These are phyloP conservation scores for Drosophila setifemur DNA, from an alignment of 1,140 invertebrate species.

Conservation along the genomic window DNA sequence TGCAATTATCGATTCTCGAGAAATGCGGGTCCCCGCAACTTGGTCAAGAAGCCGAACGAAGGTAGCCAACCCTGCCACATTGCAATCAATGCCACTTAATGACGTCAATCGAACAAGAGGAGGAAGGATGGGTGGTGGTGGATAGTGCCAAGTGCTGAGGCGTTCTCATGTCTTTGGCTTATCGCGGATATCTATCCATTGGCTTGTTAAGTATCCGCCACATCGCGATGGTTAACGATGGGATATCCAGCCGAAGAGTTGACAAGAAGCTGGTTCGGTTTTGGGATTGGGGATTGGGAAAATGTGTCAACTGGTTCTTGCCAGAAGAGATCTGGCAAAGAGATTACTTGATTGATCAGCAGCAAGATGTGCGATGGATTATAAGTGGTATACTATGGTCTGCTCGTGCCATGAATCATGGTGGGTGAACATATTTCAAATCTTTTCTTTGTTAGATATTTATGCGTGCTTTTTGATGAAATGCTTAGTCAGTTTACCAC, in stretches of 20 bases:
- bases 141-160: conserved; percentile 8
- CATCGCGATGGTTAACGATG: neutral
- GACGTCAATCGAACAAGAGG: conserved; percentile 36
- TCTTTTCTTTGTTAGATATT: neutral
- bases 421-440: neutral
- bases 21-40: conserved; percentile 35
- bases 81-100: conserved; percentile 62
- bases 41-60: neutral
- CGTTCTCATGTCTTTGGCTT: neutral
- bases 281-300: conserved; percentile 17
- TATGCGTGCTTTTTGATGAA: neutral
- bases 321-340: conserved; percentile 6
- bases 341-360: conserved; percentile 40
- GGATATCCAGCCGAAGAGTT: neutral
- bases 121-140: neutral
- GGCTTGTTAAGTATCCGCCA: conserved; percentile 6
- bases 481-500: neutral
- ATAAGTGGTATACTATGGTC: neutral
- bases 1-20: conserved; percentile 68
- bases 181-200: neutral
- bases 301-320: conserved; percentile 40
- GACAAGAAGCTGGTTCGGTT: conserved; percentile 9
- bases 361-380: conserved; percentile 11
- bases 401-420: conserved; percentile 7
- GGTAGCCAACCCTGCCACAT: conserved; percentile 16